Evolutionary conservation across 2,797 vertebrate genomes (phyloP).

Genomic region (Spea hammondii): DNA sequence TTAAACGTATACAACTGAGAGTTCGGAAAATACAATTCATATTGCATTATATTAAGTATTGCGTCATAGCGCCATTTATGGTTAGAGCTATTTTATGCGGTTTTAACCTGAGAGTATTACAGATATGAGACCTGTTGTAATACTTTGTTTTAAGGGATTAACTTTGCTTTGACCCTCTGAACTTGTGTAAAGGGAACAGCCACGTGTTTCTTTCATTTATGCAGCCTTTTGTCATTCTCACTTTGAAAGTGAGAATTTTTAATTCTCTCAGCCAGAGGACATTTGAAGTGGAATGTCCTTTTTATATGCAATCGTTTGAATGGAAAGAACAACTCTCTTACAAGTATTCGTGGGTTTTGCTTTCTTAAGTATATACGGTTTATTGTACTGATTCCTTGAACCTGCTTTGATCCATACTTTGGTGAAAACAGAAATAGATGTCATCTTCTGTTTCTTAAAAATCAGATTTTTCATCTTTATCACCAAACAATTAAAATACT

Average conservation of each 20-base stretch:
- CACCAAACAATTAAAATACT: conserved; percentile 17
- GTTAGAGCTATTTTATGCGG: neutral
- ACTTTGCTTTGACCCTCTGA: conserved; percentile 27
- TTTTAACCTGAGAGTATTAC: neutral
- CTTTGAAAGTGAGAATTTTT: conserved; percentile 53
- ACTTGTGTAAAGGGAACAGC: conserved; percentile 12
- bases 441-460: neutral
- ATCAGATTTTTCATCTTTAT: neutral
- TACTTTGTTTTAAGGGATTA: conserved; percentile 12
- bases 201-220: conserved; percentile 31
- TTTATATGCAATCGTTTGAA: conserved; percentile 34
- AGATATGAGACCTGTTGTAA: neutral
- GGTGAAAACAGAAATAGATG: too few species aligned
- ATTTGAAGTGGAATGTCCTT: conserved; percentile 45
- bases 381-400: neutral
- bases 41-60: neutral
- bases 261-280: conserved; percentile 24
- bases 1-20: too few species aligned
- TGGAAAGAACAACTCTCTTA: conserved; percentile 35
- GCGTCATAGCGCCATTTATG: neutral
- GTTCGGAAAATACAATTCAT: too few species aligned
- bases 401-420: too few species aligned
- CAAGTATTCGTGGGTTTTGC: conserved; percentile 25
- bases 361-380: conserved; percentile 26
- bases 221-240: conserved; percentile 49